phyloP scores from a whole-genome alignment of 2,113 vertebrate species.

The Forbesichthys agassizii region DNA sequence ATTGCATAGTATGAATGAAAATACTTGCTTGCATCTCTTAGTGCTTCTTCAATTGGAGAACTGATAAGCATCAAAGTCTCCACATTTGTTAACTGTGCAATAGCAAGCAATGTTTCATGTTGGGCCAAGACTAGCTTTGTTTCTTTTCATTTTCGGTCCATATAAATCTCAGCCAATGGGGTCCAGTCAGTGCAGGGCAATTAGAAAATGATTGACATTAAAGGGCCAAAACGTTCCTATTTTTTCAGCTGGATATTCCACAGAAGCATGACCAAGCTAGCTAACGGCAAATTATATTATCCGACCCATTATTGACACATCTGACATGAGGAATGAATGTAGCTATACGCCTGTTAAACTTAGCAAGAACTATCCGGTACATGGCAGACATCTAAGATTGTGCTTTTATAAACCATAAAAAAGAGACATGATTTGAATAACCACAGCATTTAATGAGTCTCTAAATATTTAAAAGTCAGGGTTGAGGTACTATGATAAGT shows the following conservation, averaged over 20 bases:
- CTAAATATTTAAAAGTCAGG: not conserved
- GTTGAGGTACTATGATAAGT: not conserved
- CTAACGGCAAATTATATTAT: conserved; percentile 27
- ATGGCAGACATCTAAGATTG: not conserved
- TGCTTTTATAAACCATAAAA: not conserved
- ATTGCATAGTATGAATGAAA: conserved; percentile 2
- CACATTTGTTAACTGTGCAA: conserved; percentile 1
- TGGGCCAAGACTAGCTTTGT: conserved; percentile 7
- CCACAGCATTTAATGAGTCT: not conserved
- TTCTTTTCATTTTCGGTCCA: conserved; percentile 24
- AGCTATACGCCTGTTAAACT: not conserved
- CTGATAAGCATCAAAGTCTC: conserved; percentile 10
- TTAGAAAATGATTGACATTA: conserved; percentile 49
- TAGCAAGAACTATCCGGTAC: not conserved
- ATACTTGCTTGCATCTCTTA: not conserved
- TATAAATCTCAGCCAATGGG: conserved; percentile 8
- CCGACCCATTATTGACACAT: conserved; percentile 23
- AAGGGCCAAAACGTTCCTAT: conserved; percentile 25
- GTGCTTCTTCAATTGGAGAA: not conserved
- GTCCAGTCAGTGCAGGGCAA: conserved; percentile 17
- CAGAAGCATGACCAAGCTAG: conserved; percentile 17
- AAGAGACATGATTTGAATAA: too few relatives aligned
- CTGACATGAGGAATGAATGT: conserved; percentile 7
- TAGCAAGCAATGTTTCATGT: not conserved
- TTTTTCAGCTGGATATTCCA: conserved; percentile 32